These are phyloP conservation scores for Choreutis nemorana DNA, from an alignment of 2,888 invertebrate species.

Conservation along the genomic window DNA sequence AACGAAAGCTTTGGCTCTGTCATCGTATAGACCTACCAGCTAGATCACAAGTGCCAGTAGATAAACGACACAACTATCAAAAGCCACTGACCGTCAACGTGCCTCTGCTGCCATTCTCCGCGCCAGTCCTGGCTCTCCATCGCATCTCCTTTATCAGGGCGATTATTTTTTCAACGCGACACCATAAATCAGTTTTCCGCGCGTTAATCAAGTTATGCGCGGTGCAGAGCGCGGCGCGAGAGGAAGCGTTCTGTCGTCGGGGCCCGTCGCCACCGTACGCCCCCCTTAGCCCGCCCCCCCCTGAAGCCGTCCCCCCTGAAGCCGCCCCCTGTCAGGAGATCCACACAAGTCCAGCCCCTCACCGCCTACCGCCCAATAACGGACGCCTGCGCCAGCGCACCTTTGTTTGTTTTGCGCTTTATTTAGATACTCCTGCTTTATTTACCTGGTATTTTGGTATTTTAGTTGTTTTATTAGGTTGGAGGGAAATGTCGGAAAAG, in stretches of 20 bases:
- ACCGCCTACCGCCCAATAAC: slow-evolving; percentile 42
- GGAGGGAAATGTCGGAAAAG: no score
- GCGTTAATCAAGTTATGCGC: slow-evolving; percentile 47
- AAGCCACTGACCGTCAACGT: slow-evolving; percentile 50
- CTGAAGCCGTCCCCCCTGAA: slow-evolving; percentile 12
- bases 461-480: no score
- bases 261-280: slow-evolving; percentile 72
- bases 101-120: slow-evolving; percentile 53
- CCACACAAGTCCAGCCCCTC: slow-evolving; percentile 1
- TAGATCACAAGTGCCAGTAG: slow-evolving; percentile 4
- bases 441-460: no score
- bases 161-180: slow-evolving; percentile 64
- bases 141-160: slow-evolving; percentile 43
- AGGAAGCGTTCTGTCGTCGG: slow-evolving; percentile 79
- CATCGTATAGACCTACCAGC: no score
- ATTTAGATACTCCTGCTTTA: no score
- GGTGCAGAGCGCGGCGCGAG: slow-evolving; percentile 54
- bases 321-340: background rate
- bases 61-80: slow-evolving; percentile 6
- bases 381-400: slow-evolving; percentile 15
- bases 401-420: slow-evolving; percentile 41
- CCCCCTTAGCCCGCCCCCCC: slow-evolving; percentile 46
- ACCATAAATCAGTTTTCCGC: slow-evolving; percentile 60
- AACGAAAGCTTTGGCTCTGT: no score
- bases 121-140: slow-evolving; percentile 64